Percentiles rank a stretch among this genome's conserved stretches.
These are phyloP conservation scores for Xestia rhomboidea DNA, from an alignment of 2,888 invertebrate genomes.

Conservation along the genomic window DNA sequence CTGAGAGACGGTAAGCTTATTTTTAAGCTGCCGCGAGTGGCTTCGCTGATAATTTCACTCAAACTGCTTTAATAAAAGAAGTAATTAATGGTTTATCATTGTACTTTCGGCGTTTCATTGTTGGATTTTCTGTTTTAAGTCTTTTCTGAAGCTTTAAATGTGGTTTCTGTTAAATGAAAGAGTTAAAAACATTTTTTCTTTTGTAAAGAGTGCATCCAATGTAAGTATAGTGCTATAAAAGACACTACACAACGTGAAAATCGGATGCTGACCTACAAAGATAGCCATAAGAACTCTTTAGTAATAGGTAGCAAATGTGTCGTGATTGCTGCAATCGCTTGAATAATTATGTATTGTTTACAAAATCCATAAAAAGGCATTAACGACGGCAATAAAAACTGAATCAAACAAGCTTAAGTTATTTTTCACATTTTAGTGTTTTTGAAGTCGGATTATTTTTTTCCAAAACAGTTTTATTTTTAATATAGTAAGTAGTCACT, in stretches of 20 bases:
- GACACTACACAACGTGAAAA: not conserved
- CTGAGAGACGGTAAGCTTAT: slow-evolving; percentile 49
- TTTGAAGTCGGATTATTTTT: no score
- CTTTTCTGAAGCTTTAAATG: not conserved
- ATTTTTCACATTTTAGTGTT: no score
- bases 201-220: not conserved
- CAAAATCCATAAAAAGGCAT: not conserved
- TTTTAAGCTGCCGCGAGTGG: slow-evolving; percentile 59
- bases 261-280: not conserved
- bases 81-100: slow-evolving; percentile 34
- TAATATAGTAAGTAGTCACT: not conserved
- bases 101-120: slow-evolving; percentile 29
- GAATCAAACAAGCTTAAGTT: not conserved
- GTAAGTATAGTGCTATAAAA: not conserved
- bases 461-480: no score
- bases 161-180: not conserved
- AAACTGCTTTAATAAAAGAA: slow-evolving; percentile 39
- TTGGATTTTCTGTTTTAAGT: slow-evolving; percentile 14
- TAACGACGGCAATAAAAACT: not conserved
- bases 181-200: not conserved
- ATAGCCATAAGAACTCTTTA: not conserved
- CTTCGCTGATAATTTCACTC: slow-evolving; percentile 57
- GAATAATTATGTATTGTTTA: not conserved
- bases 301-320: not conserved
- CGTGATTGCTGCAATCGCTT: not conserved